Conservation (phyloP, 35 echinoderm and acorn worm species). For the Holothuria glaberrima region DNA sequence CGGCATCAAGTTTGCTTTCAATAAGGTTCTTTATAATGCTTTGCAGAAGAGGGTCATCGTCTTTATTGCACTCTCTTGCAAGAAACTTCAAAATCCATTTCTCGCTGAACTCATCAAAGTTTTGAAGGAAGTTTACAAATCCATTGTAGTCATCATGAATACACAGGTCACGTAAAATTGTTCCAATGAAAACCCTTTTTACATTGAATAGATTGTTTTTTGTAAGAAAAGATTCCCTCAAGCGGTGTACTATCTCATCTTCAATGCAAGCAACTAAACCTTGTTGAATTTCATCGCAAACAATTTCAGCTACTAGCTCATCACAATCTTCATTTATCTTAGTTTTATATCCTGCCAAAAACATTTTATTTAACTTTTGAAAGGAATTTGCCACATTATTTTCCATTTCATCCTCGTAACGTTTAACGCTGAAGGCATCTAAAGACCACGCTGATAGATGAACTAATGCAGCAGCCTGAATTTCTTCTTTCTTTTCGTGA, state of each 20-base stretch:
- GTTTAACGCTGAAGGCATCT: background rate
- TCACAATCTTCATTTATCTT: background rate
- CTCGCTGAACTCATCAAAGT: slow-evolving; percentile 11
- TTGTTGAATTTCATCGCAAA: background rate
- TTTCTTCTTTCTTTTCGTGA: background rate
- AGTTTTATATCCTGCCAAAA: background rate
- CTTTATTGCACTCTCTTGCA: slow-evolving; percentile 26
- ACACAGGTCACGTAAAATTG: slow-evolving; percentile 32
- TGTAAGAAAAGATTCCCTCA: background rate
- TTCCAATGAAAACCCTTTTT: slow-evolving; percentile 37
- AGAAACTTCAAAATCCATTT: slow-evolving; percentile 52
- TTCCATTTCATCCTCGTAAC: background rate
- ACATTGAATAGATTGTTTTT: slow-evolving; percentile 1
- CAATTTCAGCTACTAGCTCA: background rate
- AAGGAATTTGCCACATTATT: slow-evolving; percentile 15
- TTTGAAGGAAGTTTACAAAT: slow-evolving; percentile 25
- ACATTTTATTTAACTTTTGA: background rate
- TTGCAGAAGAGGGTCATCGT: background rate
- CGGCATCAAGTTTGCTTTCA: too few relatives aligned
- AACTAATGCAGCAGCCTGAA: slow-evolving; percentile 15
- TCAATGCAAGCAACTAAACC: background rate
- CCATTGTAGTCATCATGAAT: slow-evolving; percentile 5
- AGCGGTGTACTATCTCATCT: background rate
- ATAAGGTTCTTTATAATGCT: background rate
- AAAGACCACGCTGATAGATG: slow-evolving; percentile 24